phyloP scores from a whole-genome alignment of 2,888 invertebrate genomes.

The Yponomeuta cagnagella region DNA sequence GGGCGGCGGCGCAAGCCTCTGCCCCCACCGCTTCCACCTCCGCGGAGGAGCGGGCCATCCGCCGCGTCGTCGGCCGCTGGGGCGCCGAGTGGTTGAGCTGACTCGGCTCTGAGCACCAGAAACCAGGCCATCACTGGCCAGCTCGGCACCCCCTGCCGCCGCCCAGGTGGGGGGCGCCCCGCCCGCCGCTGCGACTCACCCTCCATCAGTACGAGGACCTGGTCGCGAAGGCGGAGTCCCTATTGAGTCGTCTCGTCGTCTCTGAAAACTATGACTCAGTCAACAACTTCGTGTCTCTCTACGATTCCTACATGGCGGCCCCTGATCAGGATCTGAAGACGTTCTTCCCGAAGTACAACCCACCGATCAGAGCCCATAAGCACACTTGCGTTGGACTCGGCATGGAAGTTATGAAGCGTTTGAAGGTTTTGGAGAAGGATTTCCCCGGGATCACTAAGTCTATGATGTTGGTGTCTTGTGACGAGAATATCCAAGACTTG shows the following conservation, averaged over 20 bases:
- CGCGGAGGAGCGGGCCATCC: conserved; percentile 64
- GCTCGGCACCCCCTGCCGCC: conserved; percentile 66
- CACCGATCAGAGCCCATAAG: conserved; percentile 88
- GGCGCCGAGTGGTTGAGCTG: conserved; percentile 98
- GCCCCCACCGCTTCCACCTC: conserved; percentile 39
- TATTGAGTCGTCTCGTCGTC: conserved; percentile 88
- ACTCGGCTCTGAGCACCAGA: conserved; percentile 81
- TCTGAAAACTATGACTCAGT: conserved; percentile 93
- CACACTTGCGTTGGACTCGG: conserved; percentile 94
- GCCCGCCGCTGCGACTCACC: conserved; percentile 81
- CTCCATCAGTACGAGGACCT: conserved; percentile 87
- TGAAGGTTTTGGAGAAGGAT: conserved; percentile 77
- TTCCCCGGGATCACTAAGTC: conserved; percentile 82
- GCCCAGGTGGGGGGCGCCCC: conserved; percentile 65
- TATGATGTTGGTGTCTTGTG: conserved; percentile 87
- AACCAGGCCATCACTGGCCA: conserved; percentile 58
- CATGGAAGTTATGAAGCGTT: conserved; percentile 85
- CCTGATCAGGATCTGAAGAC: conserved; percentile 80
- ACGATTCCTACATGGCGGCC: conserved; percentile 80
- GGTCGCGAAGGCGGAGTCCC: conserved; percentile 87
- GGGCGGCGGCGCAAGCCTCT: conserved; percentile 40
- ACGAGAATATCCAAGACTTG: conserved; percentile 85
- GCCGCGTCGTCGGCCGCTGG: conserved; percentile 87
- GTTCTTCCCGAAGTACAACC: conserved; percentile 88
- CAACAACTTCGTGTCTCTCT: conserved; percentile 86